These are phyloP conservation scores for Cisticola juncidis DNA, from an alignment of 2,113 vertebrate species.

Conservation along the genomic window DNA sequence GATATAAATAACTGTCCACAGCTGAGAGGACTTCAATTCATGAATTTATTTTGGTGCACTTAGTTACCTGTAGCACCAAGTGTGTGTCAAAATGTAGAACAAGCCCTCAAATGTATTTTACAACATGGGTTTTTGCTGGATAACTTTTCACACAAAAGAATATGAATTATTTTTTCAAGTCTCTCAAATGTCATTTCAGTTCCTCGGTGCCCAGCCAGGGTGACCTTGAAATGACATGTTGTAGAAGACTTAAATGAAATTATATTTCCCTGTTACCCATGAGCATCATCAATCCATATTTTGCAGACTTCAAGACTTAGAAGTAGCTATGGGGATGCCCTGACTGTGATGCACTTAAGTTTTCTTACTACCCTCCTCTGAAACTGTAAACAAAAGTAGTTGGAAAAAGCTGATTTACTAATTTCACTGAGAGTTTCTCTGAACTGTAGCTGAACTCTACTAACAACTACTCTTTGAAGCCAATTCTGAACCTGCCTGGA, in stretches of 20 bases:
- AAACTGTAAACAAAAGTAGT: background rate
- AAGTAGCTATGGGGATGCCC: background rate
- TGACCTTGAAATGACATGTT: background rate
- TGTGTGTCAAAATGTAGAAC: background rate
- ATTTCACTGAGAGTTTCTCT: background rate
- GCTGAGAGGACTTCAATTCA: background rate
- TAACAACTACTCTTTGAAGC: background rate
- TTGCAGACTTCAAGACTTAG: background rate
- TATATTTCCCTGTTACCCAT: background rate
- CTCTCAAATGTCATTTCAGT: background rate
- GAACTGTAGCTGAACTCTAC: background rate
- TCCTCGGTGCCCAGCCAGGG: background rate
- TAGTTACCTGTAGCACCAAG: background rate
- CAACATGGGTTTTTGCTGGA: background rate
- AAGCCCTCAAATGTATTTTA: background rate
- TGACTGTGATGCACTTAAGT: background rate
- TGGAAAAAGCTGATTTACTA: background rate
- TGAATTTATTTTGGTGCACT: background rate
- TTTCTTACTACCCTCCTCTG: background rate
- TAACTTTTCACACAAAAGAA: background rate
- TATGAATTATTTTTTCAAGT: background rate
- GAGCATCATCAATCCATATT: background rate
- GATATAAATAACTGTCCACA: background rate
- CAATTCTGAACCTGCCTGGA: background rate
- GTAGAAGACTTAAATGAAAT: background rate